Evolutionary conservation across 2,888 invertebrate species (phyloP).

Genomic region (Achlya flavicornis): DNA sequence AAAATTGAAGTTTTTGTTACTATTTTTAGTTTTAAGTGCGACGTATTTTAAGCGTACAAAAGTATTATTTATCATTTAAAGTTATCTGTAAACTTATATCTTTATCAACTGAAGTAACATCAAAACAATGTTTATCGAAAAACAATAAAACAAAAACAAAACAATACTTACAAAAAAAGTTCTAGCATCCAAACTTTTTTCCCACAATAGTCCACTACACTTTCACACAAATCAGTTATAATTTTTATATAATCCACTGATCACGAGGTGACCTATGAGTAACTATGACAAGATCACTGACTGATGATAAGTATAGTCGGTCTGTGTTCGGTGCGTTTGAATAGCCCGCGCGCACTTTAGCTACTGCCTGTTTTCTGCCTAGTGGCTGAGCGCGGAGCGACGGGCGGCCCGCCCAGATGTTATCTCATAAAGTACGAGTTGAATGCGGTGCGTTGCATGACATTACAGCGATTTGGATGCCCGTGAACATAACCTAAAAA

Average conservation of each 20-base stretch:
- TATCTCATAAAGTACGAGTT: constrained; percentile 52
- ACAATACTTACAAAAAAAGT: constrained; percentile 50
- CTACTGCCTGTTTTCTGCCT: constrained; percentile 48
- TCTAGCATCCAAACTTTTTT: constrained; percentile 47
- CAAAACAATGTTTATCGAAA: constrained; percentile 13
- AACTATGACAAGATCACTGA: constrained; percentile 1
- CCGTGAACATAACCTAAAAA: too few species aligned
- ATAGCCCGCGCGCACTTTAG: constrained; percentile 54
- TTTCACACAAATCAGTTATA: constrained; percentile 11
- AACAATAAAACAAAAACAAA: too few species aligned
- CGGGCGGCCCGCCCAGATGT: constrained; percentile 75
- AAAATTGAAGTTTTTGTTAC: background rate
- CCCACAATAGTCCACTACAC: constrained; percentile 7
- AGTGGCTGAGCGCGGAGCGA: constrained; percentile 27
- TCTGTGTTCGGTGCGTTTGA: constrained; percentile 61
- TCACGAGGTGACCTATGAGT: constrained; percentile 1
- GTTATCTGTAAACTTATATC: too few species aligned
- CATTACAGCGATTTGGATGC: constrained; percentile 22
- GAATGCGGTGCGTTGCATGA: constrained; percentile 29
- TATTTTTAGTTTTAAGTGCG: background rate
- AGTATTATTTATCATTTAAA: too few species aligned
- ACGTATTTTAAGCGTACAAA: too few species aligned
- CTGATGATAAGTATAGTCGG: constrained; percentile 17
- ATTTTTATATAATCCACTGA: background rate
- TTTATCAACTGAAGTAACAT: background rate